Conservation (phyloP, 35 echinoderm and acorn worm species). For the Ptychodera flava region DNA sequence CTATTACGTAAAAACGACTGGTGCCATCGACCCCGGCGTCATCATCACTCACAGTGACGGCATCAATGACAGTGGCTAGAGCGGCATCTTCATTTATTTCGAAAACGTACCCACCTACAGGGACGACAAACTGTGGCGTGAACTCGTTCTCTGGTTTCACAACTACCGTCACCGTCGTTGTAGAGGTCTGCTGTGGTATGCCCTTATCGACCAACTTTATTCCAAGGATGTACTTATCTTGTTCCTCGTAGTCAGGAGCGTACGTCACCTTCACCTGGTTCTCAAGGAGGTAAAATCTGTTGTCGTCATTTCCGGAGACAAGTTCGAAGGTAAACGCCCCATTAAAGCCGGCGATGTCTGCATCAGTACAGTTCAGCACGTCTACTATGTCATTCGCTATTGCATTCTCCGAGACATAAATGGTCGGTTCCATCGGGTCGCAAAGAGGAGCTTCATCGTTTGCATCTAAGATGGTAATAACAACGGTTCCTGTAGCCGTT, state of each 20-base stretch:
- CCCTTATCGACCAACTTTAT: background rate
- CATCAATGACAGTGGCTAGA: conserved; percentile 36
- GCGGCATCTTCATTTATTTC: background rate
- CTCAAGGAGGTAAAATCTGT: conserved; percentile 52
- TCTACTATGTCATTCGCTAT: background rate
- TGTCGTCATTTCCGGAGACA: conserved; percentile 47
- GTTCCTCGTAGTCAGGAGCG: background rate
- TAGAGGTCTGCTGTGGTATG: background rate
- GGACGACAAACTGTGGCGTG: background rate
- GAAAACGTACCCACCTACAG: background rate
- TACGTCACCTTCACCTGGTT: background rate
- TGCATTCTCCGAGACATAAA: conserved; percentile 72
- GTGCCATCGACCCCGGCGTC: conserved; percentile 64
- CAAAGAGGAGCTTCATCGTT: conserved; percentile 76
- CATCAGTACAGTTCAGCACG: background rate
- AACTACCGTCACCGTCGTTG: background rate
- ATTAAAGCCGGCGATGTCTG: background rate
- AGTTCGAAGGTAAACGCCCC: background rate
- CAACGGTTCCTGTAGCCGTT: conserved; percentile 42
- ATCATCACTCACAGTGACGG: conserved; percentile 54
- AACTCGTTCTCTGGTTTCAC: background rate
- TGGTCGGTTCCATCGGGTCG: conserved; percentile 25
- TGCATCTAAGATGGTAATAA: conserved; percentile 57
- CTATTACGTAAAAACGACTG: conserved; percentile 47
- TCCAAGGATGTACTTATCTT: background rate